Evolutionary conservation across 2,113 vertebrate species (phyloP).

Genomic region (Actinemys pallida): DNA sequence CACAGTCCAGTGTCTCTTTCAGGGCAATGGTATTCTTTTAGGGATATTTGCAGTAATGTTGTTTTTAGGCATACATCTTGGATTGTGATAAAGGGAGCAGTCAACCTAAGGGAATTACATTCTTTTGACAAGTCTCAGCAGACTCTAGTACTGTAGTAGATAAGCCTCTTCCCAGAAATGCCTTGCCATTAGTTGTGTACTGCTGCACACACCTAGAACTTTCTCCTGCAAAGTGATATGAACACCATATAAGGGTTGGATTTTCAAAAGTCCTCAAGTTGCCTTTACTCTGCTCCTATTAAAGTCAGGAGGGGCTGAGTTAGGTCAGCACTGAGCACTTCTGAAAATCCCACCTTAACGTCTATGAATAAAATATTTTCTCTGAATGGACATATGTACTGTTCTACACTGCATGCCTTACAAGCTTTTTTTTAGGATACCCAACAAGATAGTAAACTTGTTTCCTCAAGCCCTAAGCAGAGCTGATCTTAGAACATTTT

Average conservation of each 20-base stretch:
- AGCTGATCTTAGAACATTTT: not conserved
- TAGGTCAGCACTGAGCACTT: not conserved
- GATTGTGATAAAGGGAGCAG: constrained; percentile 31
- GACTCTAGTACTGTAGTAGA: not conserved
- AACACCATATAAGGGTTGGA: not conserved
- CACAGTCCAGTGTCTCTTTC: not conserved
- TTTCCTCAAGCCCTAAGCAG: not conserved
- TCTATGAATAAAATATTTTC: not conserved
- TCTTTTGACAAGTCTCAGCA: constrained; percentile 30
- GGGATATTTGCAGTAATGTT: not conserved
- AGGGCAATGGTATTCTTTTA: not conserved
- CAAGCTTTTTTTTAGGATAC: not conserved
- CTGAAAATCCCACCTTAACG: not conserved
- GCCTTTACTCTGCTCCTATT: not conserved
- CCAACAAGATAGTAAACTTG: not conserved
- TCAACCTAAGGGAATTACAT: not conserved
- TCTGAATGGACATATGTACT: not conserved
- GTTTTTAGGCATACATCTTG: not conserved
- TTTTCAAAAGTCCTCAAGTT: constrained; percentile 16
- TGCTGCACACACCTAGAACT: not conserved
- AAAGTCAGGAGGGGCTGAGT: not conserved
- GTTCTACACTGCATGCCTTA: not conserved
- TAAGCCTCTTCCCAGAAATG: not conserved
- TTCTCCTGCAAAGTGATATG: not conserved
- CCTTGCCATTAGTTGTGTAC: not conserved